Conservation (phyloP, 2,797 vertebrate genomes). For the Bradypodion pumilum region DNA sequence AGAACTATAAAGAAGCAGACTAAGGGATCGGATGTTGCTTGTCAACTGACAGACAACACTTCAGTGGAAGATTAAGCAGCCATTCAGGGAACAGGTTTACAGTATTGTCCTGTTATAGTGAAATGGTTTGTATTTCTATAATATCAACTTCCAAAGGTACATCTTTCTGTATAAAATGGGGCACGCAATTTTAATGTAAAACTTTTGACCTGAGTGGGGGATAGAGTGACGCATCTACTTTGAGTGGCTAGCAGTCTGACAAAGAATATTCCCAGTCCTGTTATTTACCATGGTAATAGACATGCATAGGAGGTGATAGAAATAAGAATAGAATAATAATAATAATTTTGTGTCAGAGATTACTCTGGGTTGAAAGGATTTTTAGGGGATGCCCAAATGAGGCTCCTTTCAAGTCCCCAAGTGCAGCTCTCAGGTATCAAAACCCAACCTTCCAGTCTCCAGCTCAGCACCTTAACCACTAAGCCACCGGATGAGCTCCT, state of each 20-base stretch:
- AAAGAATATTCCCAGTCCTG: not conserved
- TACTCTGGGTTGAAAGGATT: too few relatives aligned
- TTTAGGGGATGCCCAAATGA: too few relatives aligned
- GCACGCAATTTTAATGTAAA: not conserved
- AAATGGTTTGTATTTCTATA: not conserved
- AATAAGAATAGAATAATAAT: too few relatives aligned
- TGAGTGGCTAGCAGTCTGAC: not conserved
- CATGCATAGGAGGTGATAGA: not conserved
- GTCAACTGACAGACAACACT: not conserved
- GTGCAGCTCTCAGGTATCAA: too few relatives aligned
- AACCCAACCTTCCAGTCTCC: too few relatives aligned
- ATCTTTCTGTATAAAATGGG: not conserved
- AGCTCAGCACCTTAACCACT: too few relatives aligned
- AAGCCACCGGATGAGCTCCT: too few relatives aligned
- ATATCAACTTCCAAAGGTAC: not conserved
- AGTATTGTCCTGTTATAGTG: not conserved
- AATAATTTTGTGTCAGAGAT: too few relatives aligned
- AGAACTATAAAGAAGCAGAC: not conserved
- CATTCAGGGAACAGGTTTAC: not conserved
- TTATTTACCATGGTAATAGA: not conserved
- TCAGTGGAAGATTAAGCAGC: not conserved
- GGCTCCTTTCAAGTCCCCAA: too few relatives aligned
- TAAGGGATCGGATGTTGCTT: not conserved
- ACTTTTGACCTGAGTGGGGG: not conserved
- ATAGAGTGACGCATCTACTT: not conserved